Evolutionary conservation across 2,113 vertebrate species (phyloP).

Genomic region (Neolamprologus sp.): DNA sequence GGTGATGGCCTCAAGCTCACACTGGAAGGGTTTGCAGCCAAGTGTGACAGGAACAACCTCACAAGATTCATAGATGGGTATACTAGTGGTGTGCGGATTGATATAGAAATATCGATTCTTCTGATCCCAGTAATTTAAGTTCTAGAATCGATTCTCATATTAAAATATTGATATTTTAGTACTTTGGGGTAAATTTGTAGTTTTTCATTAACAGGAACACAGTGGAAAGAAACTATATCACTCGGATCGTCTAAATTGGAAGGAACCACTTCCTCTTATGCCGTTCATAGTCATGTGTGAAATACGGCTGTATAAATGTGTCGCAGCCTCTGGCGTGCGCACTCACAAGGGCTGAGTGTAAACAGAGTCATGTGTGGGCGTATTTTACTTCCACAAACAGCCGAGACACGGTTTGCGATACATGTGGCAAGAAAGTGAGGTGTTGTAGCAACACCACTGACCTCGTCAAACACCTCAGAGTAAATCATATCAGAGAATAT

Average conservation of each 20-base stretch:
- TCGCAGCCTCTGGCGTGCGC: neutral
- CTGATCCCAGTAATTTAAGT: too few relatives aligned
- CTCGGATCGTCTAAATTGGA: rapidly evolving
- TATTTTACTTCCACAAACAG: neutral
- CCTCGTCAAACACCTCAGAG: too few relatives aligned
- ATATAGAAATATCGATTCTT: too few relatives aligned
- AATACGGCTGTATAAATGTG: neutral
- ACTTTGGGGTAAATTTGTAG: too few relatives aligned
- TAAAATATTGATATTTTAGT: too few relatives aligned
- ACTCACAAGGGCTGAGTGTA: neutral
- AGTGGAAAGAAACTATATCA: neutral
- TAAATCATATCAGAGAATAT: too few relatives aligned
- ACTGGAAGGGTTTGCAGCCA: neutral
- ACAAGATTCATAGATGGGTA: neutral
- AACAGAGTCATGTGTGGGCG: neutral
- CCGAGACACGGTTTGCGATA: rapidly evolving
- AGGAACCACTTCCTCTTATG: neutral
- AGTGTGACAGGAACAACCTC: neutral
- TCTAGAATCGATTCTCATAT: too few relatives aligned
- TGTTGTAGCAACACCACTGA: too few relatives aligned
- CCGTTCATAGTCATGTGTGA: neutral
- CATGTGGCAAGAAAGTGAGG: rapidly evolving
- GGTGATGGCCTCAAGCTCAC: neutral
- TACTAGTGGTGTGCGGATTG: neutral
- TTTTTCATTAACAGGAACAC: too few relatives aligned